Evolutionary conservation across 2,797 vertebrate genomes (phyloP), one percentile per base, ranked within the genome.

Genomic region (Rhinatrema bivittatum): DNA sequence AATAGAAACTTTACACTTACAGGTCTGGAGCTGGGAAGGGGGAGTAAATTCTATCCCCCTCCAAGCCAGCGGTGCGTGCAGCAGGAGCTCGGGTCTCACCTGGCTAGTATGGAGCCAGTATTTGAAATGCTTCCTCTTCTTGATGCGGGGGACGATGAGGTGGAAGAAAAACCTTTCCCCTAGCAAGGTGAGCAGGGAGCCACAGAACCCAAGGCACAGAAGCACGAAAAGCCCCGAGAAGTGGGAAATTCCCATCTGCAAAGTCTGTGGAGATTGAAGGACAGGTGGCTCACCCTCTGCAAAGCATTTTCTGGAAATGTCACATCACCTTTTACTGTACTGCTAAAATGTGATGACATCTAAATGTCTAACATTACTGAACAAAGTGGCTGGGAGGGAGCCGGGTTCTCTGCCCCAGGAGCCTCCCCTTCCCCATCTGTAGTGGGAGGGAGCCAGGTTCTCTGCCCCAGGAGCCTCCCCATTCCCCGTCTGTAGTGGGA

Each of bases 41-140:
- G 11, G 28, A 16, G 17, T 7, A 4, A 10, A 11, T 14, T 16
- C 13, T 25, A 24, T n/a, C 5, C 6, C 3, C 4, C 9, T 7
- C 16, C 3, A 10, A 7, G 14, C 19, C 7, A 3, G 20, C 13
- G 2, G n/a, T 26, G 11, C 7, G 9, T 5, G 4, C 9, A 29
- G 29, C 20, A 7, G 1, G 1, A 2, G 6, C 18, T 6, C 4
- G n/a, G 8, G 4, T 9, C 50, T 26, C 46, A 93, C 91, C 88
- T 94, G 93, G 33, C 91, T 93, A 1, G 90, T 94, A 64, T 94
- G 93, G 26, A 95, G 80, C 91, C 93, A 95, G 51, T 94, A 94
- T 50, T 88, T 91, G 45, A 90, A 84, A 32, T 78, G 86, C 55
- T 86, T 81, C 15, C 81, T 65, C 25, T 81, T 78, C 11, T 84